phyloP scores from a whole-genome alignment of 2,113 vertebrate species.

The Oreochromis niloticus region DNA sequence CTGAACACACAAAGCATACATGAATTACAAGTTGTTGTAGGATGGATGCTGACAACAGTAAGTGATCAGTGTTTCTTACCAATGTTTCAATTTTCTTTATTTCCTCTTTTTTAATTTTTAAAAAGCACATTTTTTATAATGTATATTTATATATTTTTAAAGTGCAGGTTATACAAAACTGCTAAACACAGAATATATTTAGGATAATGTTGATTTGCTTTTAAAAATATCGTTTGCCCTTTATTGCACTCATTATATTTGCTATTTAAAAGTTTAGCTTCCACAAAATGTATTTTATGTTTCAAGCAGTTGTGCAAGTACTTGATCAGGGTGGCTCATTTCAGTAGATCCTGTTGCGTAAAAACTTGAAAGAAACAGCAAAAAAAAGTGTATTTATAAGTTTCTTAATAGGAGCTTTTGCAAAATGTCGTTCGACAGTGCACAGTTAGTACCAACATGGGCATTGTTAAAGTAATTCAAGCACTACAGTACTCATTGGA shows the following conservation, averaged over 20 bases:
- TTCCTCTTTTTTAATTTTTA: neutral
- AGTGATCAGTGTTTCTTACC: conserved; percentile 2
- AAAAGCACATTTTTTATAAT: neutral
- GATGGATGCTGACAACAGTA: conserved; percentile 40
- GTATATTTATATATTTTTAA: neutral
- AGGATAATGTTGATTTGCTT: neutral
- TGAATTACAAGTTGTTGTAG: neutral
- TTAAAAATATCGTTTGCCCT: neutral
- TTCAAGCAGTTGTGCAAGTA: neutral
- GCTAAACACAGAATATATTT: neutral
- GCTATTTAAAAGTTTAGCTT: neutral
- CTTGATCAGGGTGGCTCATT: neutral
- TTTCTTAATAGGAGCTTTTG: neutral
- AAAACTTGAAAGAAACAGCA: neutral
- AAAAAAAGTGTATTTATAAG: neutral
- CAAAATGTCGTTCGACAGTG: neutral
- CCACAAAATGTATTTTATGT: neutral
- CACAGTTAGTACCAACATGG: neutral
- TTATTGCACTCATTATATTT: neutral
- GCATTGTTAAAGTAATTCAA: neutral
- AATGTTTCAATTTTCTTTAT: neutral
- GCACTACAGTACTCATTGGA: neutral
- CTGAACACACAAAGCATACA: neutral
- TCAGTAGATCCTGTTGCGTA: neutral
- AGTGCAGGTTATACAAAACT: neutral